phyloP scores from a whole-genome alignment of 2,113 vertebrate species.

The Amblyornis subalaris region DNA sequence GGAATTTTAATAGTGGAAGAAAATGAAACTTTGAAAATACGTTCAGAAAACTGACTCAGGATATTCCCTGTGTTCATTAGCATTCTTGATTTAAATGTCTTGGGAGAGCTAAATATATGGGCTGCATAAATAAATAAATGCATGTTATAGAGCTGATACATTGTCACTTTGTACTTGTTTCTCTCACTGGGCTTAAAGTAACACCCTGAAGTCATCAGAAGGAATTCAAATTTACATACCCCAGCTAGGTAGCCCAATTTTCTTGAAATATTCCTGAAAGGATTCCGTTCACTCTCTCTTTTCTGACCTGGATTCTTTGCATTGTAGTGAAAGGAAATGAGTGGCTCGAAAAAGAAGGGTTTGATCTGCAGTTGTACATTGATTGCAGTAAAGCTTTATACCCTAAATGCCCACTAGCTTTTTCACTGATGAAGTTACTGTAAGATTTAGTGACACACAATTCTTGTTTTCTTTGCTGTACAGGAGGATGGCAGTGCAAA shows the following conservation, averaged over 20 bases:
- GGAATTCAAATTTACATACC: not conserved
- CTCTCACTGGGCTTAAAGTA: not conserved
- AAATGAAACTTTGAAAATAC: not conserved
- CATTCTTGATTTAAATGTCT: conserved; percentile 7
- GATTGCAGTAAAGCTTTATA: not conserved
- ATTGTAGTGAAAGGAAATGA: not conserved
- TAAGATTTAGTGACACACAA: not conserved
- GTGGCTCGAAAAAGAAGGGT: not conserved
- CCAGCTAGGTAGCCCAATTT: not conserved
- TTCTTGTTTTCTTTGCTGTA: not conserved
- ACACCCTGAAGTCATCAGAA: not conserved
- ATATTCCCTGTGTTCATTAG: not conserved
- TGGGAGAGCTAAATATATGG: not conserved
- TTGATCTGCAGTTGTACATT: not conserved
- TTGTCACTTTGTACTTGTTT: not conserved
- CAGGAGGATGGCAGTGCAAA: not conserved
- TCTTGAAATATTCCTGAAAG: not conserved
- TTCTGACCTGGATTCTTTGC: not conserved
- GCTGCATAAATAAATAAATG: not conserved
- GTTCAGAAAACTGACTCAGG: not conserved
- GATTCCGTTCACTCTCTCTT: not conserved
- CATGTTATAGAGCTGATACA: not conserved
- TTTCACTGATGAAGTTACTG: not conserved
- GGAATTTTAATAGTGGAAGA: not conserved
- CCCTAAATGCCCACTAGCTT: not conserved